Evolutionary conservation across 2,113 vertebrate genomes (phyloP).

Genomic region (Hystrix cristata): DNA sequence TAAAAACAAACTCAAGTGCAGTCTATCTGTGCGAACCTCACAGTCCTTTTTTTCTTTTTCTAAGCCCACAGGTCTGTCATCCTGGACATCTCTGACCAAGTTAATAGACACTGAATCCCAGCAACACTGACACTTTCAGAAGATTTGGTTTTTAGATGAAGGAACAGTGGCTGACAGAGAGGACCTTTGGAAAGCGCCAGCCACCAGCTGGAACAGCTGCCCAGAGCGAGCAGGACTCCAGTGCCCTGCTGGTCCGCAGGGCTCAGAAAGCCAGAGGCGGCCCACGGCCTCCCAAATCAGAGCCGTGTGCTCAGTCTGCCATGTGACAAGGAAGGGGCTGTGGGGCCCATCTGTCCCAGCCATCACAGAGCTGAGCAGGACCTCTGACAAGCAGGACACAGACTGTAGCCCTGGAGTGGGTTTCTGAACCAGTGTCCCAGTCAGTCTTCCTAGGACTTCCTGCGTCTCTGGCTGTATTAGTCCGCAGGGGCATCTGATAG

Average conservation of each 20-base stretch:
- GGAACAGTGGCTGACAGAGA: neutral
- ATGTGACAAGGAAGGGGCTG: neutral
- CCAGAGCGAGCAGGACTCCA: neutral
- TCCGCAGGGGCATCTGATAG: neutral
- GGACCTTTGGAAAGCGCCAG: neutral
- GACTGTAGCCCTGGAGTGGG: neutral
- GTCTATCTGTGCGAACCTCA: constrained; percentile 4
- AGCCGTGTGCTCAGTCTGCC: neutral
- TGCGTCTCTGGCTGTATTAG: neutral
- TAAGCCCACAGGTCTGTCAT: constrained; percentile 5
- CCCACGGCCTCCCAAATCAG: neutral
- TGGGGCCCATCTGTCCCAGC: neutral
- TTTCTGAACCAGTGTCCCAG: neutral
- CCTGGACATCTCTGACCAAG: constrained; percentile 72
- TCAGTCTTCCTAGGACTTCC: neutral
- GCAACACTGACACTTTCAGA: constrained; percentile 22
- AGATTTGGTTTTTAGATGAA: constrained; percentile 49
- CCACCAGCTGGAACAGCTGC: constrained; percentile 40
- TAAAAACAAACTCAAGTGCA: constrained; percentile 70
- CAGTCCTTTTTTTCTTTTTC: neutral
- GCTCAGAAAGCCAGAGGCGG: neutral
- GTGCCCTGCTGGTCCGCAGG: neutral
- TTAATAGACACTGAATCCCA: constrained; percentile 64
- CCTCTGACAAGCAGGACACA: neutral
- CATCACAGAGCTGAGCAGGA: neutral